Percentiles rank a stretch among this genome's conserved stretches.
phyloP scores from a whole-genome alignment of 2,113 vertebrate species.

The Baryphthengus martii region DNA sequence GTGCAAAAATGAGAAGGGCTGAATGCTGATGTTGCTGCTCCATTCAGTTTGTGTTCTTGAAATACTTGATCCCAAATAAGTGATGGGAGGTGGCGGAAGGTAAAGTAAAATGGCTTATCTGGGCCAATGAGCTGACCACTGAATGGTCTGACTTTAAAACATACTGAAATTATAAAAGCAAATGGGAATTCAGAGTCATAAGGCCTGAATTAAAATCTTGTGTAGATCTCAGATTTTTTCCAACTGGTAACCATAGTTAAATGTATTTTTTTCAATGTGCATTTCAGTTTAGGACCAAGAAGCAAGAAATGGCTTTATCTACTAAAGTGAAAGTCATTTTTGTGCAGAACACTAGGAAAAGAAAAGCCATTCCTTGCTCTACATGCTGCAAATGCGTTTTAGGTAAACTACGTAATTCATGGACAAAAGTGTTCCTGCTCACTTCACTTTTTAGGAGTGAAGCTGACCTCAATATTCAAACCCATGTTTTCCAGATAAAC shows the following conservation, averaged over 20 bases:
- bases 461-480: background rate
- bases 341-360: background rate
- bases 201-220: background rate
- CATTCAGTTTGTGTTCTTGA: background rate
- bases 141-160: background rate
- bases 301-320: background rate
- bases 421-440: background rate
- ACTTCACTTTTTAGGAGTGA: background rate
- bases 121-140: background rate
- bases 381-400: background rate
- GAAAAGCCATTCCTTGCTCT: background rate
- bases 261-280: background rate
- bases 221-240: background rate
- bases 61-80: background rate
- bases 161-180: background rate
- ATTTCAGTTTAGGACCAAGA: background rate
- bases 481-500: background rate
- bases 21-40: background rate
- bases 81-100: background rate
- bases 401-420: background rate
- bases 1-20: background rate
- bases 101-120: background rate
- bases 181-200: background rate
- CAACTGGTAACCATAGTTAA: background rate
- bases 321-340: background rate